A percentile compares a stretch with the other conserved stretches of the same genome.
phyloP scores from a whole-genome alignment of 2,113 vertebrate genomes.

The Sitta europaea region DNA sequence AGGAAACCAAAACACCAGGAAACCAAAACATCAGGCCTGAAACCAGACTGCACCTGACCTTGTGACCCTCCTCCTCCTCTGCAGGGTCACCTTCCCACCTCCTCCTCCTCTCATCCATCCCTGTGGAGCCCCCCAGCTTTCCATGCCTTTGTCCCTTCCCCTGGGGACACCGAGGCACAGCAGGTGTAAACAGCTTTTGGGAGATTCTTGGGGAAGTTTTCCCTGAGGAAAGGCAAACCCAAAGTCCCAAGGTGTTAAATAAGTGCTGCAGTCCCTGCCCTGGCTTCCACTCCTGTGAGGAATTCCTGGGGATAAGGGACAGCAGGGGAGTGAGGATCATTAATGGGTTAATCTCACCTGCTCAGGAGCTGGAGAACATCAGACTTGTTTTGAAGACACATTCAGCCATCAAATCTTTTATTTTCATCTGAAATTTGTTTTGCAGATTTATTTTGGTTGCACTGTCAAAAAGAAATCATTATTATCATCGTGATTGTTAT shows the following conservation, averaged over 20 bases:
- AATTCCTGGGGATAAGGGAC: not conserved
- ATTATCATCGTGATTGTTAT: not conserved
- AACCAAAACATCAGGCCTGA: too few relatives aligned
- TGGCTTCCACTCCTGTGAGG: rapidly evolving
- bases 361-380: not conserved
- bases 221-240: rapidly evolving
- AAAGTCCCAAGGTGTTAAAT: not conserved
- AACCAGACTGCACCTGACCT: too few relatives aligned
- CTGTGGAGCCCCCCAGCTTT: not conserved
- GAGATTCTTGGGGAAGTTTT: not conserved
- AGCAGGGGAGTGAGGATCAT: not conserved
- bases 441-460: not conserved
- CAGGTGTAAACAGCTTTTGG: not conserved
- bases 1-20: too few relatives aligned
- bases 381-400: not conserved
- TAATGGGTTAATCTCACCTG: rapidly evolving
- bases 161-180: rapidly evolving
- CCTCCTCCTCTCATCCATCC: not conserved
- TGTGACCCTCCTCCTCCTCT: too few relatives aligned
- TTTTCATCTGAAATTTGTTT: not conserved
- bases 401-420: not conserved
- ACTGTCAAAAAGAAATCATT: not conserved
- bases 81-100: too few relatives aligned
- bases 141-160: not conserved
- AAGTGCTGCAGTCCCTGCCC: not conserved